These are phyloP conservation scores for Ericerus pela DNA, from an alignment of 1,140 invertebrate genomes.

Conservation along the genomic window DNA sequence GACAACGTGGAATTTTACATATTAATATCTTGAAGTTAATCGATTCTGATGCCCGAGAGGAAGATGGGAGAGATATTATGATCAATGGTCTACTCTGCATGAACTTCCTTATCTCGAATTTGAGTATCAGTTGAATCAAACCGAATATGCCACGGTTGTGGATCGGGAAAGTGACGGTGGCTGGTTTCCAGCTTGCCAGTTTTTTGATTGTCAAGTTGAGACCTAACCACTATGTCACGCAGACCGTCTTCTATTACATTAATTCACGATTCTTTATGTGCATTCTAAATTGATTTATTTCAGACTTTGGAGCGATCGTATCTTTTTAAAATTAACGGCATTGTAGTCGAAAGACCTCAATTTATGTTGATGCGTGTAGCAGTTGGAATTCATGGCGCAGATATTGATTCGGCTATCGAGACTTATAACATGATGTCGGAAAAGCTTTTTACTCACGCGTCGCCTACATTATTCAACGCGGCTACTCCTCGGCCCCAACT, in stretches of 20 bases:
- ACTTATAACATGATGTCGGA: constrained; percentile 94
- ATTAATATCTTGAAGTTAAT: no score
- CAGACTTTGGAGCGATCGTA: constrained; percentile 89
- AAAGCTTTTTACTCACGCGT: constrained; percentile 94
- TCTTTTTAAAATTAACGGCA: constrained; percentile 81
- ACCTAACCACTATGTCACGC: background rate
- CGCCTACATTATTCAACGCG: constrained; percentile 91
- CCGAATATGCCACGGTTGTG: no score
- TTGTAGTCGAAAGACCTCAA: constrained; percentile 91
- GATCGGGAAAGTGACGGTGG: no score
- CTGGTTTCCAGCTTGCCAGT: no score
- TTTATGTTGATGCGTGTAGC: constrained; percentile 98
- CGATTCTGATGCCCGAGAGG: no score
- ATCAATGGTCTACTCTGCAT: no score
- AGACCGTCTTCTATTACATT: constrained; percentile 12
- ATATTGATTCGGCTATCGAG: constrained; percentile 85
- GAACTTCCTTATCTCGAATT: no score
- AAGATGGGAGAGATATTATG: no score
- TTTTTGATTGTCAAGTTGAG: no score
- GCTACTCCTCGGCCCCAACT: constrained; percentile 83
- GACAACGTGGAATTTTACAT: no score
- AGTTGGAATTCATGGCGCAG: constrained; percentile 89
- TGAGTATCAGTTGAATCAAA: no score
- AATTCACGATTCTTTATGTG: background rate
- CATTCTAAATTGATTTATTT: constrained; percentile 12